Conservation (phyloP, 92 coral and sea anemone species). For the Blastomussa wellsi region DNA sequence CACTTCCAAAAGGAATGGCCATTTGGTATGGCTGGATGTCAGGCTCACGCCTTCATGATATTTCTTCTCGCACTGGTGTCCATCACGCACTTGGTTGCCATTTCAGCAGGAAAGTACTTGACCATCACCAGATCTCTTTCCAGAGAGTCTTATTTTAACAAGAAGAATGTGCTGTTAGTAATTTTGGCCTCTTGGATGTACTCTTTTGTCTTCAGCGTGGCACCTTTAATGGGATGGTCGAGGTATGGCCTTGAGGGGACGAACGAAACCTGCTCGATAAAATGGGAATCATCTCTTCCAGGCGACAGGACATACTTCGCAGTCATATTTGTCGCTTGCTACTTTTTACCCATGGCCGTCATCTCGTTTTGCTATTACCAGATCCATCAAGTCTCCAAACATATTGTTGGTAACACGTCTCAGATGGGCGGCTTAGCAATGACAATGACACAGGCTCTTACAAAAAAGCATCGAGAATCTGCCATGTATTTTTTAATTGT, state of each 20-base stretch:
- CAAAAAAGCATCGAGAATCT: conserved; percentile 15
- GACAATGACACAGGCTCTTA: conserved; percentile 8
- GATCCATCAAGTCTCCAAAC: conserved; percentile 35
- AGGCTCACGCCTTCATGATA: conserved; percentile 60
- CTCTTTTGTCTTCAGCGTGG: conserved; percentile 31
- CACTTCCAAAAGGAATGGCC: conserved; percentile 46
- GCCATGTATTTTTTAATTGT: conserved; percentile 15
- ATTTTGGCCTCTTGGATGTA: conserved; percentile 50
- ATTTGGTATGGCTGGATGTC: conserved; percentile 46
- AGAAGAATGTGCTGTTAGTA: conserved; percentile 17
- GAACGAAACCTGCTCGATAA: conserved; percentile 52
- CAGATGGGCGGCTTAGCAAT: neutral
- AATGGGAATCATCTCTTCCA: conserved; percentile 40
- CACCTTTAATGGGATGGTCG: conserved; percentile 62
- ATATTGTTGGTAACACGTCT: neutral
- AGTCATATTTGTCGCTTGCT: conserved; percentile 54
- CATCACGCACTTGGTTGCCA: conserved; percentile 47
- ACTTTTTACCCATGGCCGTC: conserved; percentile 26
- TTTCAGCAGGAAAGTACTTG: conserved; percentile 58
- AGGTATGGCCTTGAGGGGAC: conserved; percentile 56
- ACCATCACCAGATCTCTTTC: conserved; percentile 44
- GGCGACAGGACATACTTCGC: conserved; percentile 46
- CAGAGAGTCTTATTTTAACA: conserved; percentile 34
- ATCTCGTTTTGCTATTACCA: conserved; percentile 40
- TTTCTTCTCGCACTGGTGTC: conserved; percentile 57